Conservation (phyloP, 2,797 vertebrate genomes). For the Enteromius argenteus region DNA sequence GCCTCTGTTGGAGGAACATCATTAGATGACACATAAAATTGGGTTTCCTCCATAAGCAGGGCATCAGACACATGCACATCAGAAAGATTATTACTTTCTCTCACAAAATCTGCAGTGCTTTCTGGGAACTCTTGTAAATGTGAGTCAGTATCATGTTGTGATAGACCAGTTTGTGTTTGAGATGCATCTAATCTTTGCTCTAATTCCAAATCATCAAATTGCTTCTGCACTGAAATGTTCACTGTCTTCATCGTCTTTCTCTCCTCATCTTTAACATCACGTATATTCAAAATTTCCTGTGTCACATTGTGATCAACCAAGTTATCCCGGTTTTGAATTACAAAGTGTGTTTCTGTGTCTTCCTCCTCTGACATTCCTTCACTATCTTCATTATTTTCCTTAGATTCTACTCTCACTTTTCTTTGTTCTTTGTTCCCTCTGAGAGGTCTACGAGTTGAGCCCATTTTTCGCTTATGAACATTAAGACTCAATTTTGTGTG, state of each 20-base stretch:
- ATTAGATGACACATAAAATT: background rate
- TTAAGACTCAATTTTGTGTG: background rate
- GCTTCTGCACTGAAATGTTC: background rate
- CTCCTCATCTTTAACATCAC: background rate
- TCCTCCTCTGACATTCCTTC: background rate
- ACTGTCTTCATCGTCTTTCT: background rate
- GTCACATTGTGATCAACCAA: background rate
- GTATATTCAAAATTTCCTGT: background rate
- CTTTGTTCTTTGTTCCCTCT: slow-evolving; percentile 22
- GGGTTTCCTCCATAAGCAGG: background rate
- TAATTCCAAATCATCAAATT: background rate
- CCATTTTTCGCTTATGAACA: slow-evolving; percentile 25
- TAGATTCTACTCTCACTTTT: slow-evolving; percentile 13
- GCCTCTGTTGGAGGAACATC: background rate
- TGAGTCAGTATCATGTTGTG: background rate
- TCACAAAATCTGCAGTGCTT: background rate
- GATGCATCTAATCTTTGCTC: slow-evolving; percentile 2
- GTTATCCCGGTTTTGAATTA: slow-evolving; percentile 19
- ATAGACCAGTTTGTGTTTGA: slow-evolving; percentile 8
- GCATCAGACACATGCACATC: slow-evolving; percentile 9
- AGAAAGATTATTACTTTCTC: background rate
- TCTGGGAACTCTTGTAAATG: slow-evolving; percentile 4
- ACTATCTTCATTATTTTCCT: background rate
- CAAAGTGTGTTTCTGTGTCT: background rate
- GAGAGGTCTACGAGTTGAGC: slow-evolving; percentile 29